These are phyloP conservation scores for Thysanoteuthis rhombus DNA, from an alignment of 2,888 invertebrate genomes.

Conservation along the genomic window DNA sequence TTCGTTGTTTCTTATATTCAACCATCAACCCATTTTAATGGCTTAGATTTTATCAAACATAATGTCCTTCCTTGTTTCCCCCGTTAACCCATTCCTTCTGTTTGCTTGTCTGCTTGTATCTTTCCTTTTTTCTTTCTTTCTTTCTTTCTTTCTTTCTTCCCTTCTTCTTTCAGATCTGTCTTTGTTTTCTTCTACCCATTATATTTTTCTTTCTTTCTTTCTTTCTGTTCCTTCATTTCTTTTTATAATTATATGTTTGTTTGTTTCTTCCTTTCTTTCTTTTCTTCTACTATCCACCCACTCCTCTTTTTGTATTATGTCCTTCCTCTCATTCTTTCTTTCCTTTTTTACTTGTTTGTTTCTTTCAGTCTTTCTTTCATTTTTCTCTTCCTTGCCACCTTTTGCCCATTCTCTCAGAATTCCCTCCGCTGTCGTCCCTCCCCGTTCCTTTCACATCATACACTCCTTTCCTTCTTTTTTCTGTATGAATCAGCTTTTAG, in stretches of 20 bases:
- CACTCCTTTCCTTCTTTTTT: too few relatives aligned
- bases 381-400: neutral
- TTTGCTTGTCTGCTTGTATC: accelerated
- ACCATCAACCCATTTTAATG: neutral
- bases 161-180: neutral
- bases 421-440: neutral
- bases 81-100: neutral
- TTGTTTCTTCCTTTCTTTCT: neutral
- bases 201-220: neutral
- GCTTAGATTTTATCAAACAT: neutral
- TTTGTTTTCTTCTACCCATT: neutral
- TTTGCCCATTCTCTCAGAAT: neutral
- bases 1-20: neutral
- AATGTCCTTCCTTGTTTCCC: neutral
- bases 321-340: neutral
- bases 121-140: neutral
- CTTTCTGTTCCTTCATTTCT: neutral
- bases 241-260: neutral
- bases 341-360: neutral
- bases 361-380: neutral
- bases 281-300: neutral
- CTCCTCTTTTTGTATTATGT: neutral
- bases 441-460: neutral
- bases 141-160: neutral
- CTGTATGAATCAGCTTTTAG: too few relatives aligned